phyloP scores from a whole-genome alignment of 1,140 invertebrate species.

The Helicoverpa zea region DNA sequence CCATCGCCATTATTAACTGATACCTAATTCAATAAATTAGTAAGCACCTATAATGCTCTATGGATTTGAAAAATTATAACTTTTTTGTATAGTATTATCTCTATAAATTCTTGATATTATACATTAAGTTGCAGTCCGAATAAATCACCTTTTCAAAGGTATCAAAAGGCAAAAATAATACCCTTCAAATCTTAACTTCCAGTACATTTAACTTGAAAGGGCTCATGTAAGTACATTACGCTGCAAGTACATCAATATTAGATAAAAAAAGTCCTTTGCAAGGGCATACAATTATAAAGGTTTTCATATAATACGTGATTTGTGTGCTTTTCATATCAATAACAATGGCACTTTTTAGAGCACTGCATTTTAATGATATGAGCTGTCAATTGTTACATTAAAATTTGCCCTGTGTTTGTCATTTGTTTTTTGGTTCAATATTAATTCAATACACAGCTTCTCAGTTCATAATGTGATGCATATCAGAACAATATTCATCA shows the following conservation, averaged over 20 bases:
- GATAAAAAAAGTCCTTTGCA: slow-evolving; percentile 6
- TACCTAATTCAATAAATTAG: no score
- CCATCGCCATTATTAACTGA: not conserved
- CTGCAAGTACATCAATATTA: not conserved
- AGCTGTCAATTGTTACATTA: not conserved
- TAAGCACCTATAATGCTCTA: no score
- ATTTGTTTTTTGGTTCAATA: not conserved
- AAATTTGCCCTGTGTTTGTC: not conserved
- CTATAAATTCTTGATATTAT: not conserved
- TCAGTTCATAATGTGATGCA: not conserved
- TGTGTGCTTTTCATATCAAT: not conserved
- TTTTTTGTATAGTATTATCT: not conserved
- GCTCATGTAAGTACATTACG: not conserved
- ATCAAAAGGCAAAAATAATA: slow-evolving; percentile 6
- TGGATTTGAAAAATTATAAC: no score
- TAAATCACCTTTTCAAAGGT: not conserved
- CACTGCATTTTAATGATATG: not conserved
- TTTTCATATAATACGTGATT: slow-evolving; percentile 22
- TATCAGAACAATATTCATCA: no score
- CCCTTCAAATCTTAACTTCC: not conserved
- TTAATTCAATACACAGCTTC: no score
- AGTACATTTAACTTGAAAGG: slow-evolving; percentile 2
- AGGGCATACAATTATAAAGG: slow-evolving; percentile 9
- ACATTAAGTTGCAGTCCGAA: not conserved
- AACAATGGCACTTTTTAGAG: slow-evolving; percentile 28